Evolutionary conservation across 2,113 vertebrate genomes (phyloP).

Genomic region (Verasper variegatus): DNA sequence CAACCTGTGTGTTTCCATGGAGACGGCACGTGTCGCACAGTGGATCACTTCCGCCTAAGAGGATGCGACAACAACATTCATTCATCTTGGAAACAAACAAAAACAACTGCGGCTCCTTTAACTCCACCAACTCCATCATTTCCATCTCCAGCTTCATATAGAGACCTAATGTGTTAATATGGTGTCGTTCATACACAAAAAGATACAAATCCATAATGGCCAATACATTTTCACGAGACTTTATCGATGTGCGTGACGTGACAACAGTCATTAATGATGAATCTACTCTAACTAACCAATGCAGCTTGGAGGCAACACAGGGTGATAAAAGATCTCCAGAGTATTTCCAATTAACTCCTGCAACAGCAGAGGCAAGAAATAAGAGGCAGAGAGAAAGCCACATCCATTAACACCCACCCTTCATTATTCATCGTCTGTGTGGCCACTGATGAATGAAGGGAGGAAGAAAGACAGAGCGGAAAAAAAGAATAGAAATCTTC

Average conservation of each 20-base stretch:
- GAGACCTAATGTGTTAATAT: neutral
- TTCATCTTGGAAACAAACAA: slow-evolving; percentile 51
- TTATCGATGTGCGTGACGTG: neutral
- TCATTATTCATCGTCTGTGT: slow-evolving; percentile 46
- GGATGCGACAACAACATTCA: slow-evolving; percentile 61
- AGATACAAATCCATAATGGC: neutral
- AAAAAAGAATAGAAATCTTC: neutral
- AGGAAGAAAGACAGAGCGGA: neutral
- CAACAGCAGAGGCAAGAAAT: slow-evolving; percentile 53
- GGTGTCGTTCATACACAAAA: neutral
- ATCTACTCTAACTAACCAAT: slow-evolving; percentile 34
- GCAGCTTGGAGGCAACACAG: slow-evolving; percentile 46
- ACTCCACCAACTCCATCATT: slow-evolving; percentile 9
- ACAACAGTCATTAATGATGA: slow-evolving; percentile 30
- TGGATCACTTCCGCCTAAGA: slow-evolving; percentile 55
- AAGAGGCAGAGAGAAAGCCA: slow-evolving; percentile 46
- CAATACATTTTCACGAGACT: neutral
- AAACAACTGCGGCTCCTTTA: slow-evolving; percentile 17
- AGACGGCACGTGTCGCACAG: slow-evolving; percentile 65
- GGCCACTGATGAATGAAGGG: slow-evolving; percentile 16
- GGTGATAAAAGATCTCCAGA: slow-evolving; percentile 64
- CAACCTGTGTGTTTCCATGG: slow-evolving; percentile 75
- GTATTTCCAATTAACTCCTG: slow-evolving; percentile 65
- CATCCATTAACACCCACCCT: slow-evolving; percentile 50
- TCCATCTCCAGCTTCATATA: neutral